A percentile compares a stretch with the other conserved stretches of the same genome.
Conservation (phyloP, 1,140 invertebrate genomes). For the Notospermus geniculatus region DNA sequence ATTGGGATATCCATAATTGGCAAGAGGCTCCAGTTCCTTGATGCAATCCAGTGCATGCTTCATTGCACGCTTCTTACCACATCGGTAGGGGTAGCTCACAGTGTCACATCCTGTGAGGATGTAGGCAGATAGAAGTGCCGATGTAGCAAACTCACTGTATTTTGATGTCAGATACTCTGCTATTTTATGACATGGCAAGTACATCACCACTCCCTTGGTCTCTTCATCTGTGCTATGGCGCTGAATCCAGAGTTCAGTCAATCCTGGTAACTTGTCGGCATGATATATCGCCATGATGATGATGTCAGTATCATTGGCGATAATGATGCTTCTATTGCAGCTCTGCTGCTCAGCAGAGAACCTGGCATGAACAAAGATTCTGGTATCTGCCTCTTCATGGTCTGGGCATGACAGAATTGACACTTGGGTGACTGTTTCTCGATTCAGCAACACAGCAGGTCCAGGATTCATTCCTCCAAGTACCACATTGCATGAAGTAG, state of each 20-base stretch:
- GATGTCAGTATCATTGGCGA: neutral
- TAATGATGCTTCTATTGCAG: neutral
- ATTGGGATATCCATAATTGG: neutral
- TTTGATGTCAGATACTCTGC: neutral
- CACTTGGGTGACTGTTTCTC: neutral
- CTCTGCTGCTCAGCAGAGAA: neutral
- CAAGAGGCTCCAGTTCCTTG: neutral
- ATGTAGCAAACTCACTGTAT: neutral
- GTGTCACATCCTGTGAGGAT: neutral
- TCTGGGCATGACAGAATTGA: neutral
- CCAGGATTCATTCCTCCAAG: neutral
- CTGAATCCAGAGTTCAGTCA: neutral
- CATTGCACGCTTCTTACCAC: neutral
- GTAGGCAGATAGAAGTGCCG: neutral
- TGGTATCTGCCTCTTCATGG: constrained; percentile 8
- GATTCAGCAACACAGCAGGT: neutral
- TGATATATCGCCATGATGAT: neutral
- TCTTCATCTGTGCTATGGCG: neutral
- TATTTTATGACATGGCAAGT: neutral
- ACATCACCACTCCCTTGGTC: neutral
- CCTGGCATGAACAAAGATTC: neutral
- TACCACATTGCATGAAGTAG: neutral
- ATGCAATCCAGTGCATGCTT: neutral
- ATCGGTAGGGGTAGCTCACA: neutral
- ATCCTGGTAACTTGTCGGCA: neutral